Conservation (phyloP, 2,888 invertebrate species). For the Prenolepis imparis region DNA sequence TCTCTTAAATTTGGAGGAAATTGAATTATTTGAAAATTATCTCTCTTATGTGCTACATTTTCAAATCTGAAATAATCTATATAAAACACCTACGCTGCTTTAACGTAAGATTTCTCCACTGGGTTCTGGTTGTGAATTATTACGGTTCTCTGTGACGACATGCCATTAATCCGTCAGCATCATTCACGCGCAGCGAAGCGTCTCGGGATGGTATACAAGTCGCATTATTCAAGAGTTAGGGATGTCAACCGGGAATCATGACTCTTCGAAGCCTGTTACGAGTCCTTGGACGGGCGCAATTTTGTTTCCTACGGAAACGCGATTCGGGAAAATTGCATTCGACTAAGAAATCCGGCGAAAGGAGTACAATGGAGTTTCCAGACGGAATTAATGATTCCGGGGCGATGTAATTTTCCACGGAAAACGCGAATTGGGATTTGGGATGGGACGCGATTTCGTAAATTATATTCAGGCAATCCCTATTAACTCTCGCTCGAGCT, state of each 20-base stretch:
- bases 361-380: slow-evolving; percentile 14
- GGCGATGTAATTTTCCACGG: slow-evolving; percentile 27
- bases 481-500: slow-evolving; percentile 33
- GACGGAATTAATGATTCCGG: slow-evolving; percentile 37
- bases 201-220: slow-evolving; percentile 25
- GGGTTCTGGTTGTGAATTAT: slow-evolving; percentile 49
- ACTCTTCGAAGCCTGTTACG: slow-evolving; percentile 3
- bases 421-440: neutral
- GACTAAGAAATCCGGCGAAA: slow-evolving; percentile 45
- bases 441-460: slow-evolving; percentile 18
- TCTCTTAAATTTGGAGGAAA: neutral
- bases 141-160: slow-evolving; percentile 18
- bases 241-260: slow-evolving; percentile 34
- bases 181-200: slow-evolving; percentile 7
- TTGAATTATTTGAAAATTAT: neutral
- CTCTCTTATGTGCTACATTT: neutral
- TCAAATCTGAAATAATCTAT: neutral
- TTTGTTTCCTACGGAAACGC: slow-evolving; percentile 43
- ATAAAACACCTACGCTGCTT: neutral
- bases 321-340: slow-evolving; percentile 38
- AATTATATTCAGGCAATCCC: slow-evolving; percentile 33
- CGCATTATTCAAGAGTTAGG: slow-evolving; percentile 53
- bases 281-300: slow-evolving; percentile 18
- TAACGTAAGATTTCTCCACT: slow-evolving; percentile 13
- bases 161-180: slow-evolving; percentile 62